These are phyloP conservation scores for Aegotheles bennettii DNA, from an alignment of 2,113 vertebrate genomes.

Conservation along the genomic window DNA sequence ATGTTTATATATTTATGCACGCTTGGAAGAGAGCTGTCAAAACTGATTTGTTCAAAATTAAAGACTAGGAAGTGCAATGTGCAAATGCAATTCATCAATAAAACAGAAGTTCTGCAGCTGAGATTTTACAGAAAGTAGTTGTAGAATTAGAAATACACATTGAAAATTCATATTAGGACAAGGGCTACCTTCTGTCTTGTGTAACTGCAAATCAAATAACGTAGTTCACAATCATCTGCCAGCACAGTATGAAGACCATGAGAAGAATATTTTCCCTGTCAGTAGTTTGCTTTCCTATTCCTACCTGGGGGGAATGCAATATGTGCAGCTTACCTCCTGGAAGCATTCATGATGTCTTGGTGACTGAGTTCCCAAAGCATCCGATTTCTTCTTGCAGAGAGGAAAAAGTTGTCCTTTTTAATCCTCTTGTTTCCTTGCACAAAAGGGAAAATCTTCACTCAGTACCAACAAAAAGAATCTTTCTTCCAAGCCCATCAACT, in stretches of 20 bases:
- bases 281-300: neutral
- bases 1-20: neutral
- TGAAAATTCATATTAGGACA: neutral
- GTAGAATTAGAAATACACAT: neutral
- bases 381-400: neutral
- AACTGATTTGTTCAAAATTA: neutral
- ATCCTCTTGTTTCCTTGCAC: neutral
- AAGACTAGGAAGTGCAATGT: neutral
- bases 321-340: slow-evolving; percentile 55
- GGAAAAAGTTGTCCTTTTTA: neutral
- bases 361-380: neutral
- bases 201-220: neutral
- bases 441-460: neutral
- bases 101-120: neutral
- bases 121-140: neutral
- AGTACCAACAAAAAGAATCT: neutral
- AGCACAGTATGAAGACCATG: neutral
- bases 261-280: neutral
- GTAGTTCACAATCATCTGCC: neutral
- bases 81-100: neutral
- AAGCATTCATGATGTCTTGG: slow-evolving; percentile 47
- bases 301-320: neutral
- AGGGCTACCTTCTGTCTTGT: neutral
- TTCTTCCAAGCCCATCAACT: neutral
- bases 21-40: neutral